Evolutionary conservation across 2,888 invertebrate genomes (phyloP).

Genomic region (Scaptomyza flava): DNA sequence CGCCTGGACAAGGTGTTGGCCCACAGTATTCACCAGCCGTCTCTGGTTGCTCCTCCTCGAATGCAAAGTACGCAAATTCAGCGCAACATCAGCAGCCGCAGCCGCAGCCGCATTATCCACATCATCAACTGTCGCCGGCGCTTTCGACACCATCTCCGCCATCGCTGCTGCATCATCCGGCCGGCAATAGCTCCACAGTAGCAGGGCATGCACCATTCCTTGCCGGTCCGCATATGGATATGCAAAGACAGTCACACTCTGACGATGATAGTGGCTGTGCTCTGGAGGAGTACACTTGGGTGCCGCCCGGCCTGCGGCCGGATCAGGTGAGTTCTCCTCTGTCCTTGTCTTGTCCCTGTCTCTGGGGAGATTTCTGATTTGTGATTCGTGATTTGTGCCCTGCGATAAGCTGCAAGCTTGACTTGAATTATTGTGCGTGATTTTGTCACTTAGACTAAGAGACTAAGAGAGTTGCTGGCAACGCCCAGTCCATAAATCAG

Average conservation of each 20-base stretch:
- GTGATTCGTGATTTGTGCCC: conserved; percentile 53
- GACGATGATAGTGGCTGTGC: conserved; percentile 99
- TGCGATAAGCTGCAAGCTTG: conserved; percentile 53
- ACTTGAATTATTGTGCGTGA: conserved; percentile 76
- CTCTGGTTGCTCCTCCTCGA: conserved; percentile 70
- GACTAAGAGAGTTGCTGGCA: neutral
- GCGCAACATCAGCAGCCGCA: conserved; percentile 49
- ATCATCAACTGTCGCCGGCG: conserved; percentile 81
- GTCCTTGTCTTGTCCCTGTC: conserved; percentile 7
- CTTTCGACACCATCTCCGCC: conserved; percentile 84
- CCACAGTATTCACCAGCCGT: conserved; percentile 79
- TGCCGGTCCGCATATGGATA: conserved; percentile 86
- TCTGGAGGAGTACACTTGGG: conserved; percentile 99
- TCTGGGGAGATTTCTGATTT: conserved; percentile 8
- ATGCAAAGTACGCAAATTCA: conserved; percentile 78
- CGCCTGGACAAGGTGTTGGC: conserved; percentile 39
- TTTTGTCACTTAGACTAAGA: conserved; percentile 42
- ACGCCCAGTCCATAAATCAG: conserved; percentile 69
- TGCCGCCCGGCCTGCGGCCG: conserved; percentile 97
- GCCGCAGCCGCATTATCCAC: conserved; percentile 36
- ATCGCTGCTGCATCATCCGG: conserved; percentile 81
- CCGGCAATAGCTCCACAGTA: conserved; percentile 46
- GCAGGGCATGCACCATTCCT: conserved; percentile 82
- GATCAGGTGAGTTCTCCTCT: conserved; percentile 91
- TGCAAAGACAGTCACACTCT: conserved; percentile 94